These are phyloP conservation scores for Pocillopora verrucosa DNA, from an alignment of 64 coral and sea anemone genomes.

Conservation along the genomic window DNA sequence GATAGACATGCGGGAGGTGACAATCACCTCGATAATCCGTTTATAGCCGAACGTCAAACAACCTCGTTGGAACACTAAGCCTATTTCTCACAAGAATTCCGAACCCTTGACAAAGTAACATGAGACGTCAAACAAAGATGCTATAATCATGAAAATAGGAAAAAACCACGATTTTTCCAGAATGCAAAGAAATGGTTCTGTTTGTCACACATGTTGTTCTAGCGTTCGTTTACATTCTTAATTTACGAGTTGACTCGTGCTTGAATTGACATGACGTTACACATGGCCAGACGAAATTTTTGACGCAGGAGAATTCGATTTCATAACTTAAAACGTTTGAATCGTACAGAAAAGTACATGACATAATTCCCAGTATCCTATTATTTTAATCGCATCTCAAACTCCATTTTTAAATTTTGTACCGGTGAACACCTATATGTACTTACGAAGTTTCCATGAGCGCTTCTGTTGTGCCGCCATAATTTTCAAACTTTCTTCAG, in stretches of 20 bases:
- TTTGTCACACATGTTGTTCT: not conserved
- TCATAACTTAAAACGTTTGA: not conserved
- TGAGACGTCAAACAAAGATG: not conserved
- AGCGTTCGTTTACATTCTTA: not conserved
- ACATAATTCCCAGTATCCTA: not conserved
- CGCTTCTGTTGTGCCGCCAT: constrained; percentile 87
- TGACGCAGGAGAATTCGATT: not conserved
- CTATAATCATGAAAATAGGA: not conserved
- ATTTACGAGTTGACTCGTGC: not conserved
- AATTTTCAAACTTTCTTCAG: constrained; percentile 19
- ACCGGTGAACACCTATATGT: not conserved
- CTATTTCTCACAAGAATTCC: not conserved
- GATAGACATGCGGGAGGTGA: not conserved
- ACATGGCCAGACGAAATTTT: not conserved
- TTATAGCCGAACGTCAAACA: not conserved
- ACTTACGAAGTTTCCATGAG: constrained; percentile 97
- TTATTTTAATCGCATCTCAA: not conserved
- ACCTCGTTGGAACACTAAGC: not conserved
- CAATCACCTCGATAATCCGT: not conserved
- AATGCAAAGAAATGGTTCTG: not conserved
- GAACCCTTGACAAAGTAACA: not conserved
- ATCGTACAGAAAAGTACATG: not conserved
- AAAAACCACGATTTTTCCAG: not conserved
- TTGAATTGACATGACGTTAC: not conserved
- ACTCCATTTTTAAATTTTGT: not conserved